Percentiles rank a stretch among this genome's conserved stretches.
Conservation (phyloP, 1,140 invertebrate species). For the Drosophila trapezifrons region DNA sequence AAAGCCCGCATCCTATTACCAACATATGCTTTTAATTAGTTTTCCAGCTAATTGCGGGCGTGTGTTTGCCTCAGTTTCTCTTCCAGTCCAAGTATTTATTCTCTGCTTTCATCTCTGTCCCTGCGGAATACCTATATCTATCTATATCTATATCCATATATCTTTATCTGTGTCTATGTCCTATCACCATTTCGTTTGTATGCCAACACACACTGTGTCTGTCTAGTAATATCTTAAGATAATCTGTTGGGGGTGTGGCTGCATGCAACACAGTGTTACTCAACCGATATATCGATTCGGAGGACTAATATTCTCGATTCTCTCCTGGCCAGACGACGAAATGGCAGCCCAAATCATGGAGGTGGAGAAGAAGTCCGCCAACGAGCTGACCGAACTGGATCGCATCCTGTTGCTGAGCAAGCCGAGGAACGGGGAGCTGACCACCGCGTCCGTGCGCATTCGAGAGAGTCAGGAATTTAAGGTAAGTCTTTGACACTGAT, state of each 20-base stretch:
- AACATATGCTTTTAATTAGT: conserved; percentile 49
- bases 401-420: conserved; percentile 95
- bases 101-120: conserved; percentile 13
- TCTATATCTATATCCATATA: not conserved
- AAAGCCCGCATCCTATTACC: conserved; percentile 37
- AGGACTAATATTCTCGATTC: conserved; percentile 25
- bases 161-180: conserved; percentile 1
- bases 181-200: conserved; percentile 34
- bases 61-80: conserved; percentile 10
- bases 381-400: conserved; percentile 90
- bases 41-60: conserved; percentile 32
- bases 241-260: conserved; percentile 39
- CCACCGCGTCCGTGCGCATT: conserved; percentile 93
- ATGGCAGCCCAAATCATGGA: conserved; percentile 79
- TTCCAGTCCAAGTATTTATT: conserved; percentile 14
- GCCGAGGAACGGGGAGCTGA: conserved; percentile 94
- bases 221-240: conserved; percentile 29
- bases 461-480: conserved; percentile 99
- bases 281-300: not conserved
- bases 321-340: conserved; percentile 70
- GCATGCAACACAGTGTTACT: conserved; percentile 31
- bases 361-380: conserved; percentile 87
- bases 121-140: not conserved
- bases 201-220: conserved; percentile 32
- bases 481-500: conserved; percentile 85